Base-by-base conservation (phyloP, 2,797 vertebrate species). In the Coranthus polyacanthus region DNA sequence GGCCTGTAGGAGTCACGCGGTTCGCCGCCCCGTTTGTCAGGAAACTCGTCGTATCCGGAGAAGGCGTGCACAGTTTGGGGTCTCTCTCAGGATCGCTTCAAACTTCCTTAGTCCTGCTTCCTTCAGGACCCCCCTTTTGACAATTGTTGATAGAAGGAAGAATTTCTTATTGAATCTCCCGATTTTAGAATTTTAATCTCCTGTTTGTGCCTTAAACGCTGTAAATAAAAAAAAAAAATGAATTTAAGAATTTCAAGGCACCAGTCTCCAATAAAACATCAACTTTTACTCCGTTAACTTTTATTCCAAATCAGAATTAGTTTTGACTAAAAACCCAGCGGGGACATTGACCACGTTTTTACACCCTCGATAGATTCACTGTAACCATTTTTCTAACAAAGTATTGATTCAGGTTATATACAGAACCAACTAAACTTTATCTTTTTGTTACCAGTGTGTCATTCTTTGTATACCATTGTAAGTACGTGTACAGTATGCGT, bases 401-500 rank as follows among this genome's bases (percentile, higher is more conserved):
- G 59, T 69, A 71, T 78, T 66, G 59, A 77, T 88, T 90, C 80
- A 84, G 84, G 78, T 90, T 84, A 60, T 70, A 79, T 84, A 84
- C 65, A 41, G 83, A 83, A 85, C 78, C 75, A 84, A 81, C 72
- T 84, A 77, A 85, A 88, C 69, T 60, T 66, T 78, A 59, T 64
- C 46, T 77, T 50, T 64, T 59, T 77, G 68, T 85, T 87, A 82
- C 75, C 73, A 78, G 66, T 81, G 65, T 80, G 72, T 88, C 68
- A 38, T 44, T 74, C 58, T 80, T 66, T 84, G 68, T 79, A 69
- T 85, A 87, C 77, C 81, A 78, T 72, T 90, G 85, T 90, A 82
- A 87, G 82, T 84, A 83, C 86, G 82, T 94, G 91, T 92, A 92
- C 87, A 91, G 90, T 89, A 80, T 90, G 89, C 92, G 74, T 94